Evolutionary conservation across 2,113 vertebrate species (phyloP).

Genomic region (Mellivora capensis): DNA sequence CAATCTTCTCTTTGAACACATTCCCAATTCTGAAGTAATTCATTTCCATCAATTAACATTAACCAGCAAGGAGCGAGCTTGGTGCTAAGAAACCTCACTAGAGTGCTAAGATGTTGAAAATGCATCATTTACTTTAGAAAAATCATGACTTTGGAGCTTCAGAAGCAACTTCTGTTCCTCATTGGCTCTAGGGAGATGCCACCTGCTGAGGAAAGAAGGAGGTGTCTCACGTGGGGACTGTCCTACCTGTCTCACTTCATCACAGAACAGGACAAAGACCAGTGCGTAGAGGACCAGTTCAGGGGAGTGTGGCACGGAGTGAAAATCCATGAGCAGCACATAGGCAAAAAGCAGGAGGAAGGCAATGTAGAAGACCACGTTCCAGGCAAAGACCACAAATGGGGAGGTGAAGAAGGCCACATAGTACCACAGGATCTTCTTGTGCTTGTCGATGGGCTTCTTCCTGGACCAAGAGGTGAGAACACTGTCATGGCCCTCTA

Average conservation of each 20-base stretch:
- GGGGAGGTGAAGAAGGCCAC: slow-evolving; percentile 89
- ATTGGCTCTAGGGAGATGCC: fast-evolving
- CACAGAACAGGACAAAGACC: slow-evolving; percentile 91
- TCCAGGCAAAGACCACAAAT: slow-evolving; percentile 97
- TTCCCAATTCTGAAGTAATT: not conserved
- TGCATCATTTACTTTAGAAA: fast-evolving
- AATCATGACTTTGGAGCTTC: not conserved
- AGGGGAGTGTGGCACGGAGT: slow-evolving; percentile 83
- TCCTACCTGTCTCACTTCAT: slow-evolving; percentile 96
- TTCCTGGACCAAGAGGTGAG: slow-evolving; percentile 70
- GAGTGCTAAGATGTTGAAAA: not conserved
- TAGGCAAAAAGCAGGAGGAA: slow-evolving; percentile 95
- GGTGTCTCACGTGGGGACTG: fast-evolving
- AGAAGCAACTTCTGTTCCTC: not conserved
- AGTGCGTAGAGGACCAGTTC: slow-evolving; percentile 94
- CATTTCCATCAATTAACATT: not conserved
- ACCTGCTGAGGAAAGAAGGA: fast-evolving
- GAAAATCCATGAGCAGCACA: slow-evolving; percentile 95
- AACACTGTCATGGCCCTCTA: fast-evolving
- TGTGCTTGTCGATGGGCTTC: slow-evolving; percentile 82
- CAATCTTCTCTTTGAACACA: not conserved
- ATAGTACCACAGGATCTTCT: slow-evolving; percentile 79
- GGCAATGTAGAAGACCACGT: slow-evolving; percentile 93
- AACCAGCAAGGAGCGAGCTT: fast-evolving
- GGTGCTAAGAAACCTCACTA: not conserved